Conservation (phyloP, 2,888 invertebrate species). For the Diplolepis rosae region DNA sequence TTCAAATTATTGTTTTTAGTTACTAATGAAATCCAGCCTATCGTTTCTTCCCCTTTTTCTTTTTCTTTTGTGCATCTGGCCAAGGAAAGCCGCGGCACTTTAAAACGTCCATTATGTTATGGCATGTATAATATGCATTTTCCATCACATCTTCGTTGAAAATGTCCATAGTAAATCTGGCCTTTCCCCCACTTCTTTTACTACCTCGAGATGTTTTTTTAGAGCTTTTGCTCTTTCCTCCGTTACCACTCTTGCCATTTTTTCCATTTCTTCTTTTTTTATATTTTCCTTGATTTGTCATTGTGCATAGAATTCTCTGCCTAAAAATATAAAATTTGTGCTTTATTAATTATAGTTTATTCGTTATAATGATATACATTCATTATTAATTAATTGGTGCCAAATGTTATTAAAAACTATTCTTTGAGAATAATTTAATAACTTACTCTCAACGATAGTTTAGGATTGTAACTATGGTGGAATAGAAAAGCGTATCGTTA, state of each 20-base stretch:
- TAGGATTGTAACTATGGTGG: too few species aligned
- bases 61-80: slow-evolving; percentile 91
- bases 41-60: slow-evolving; percentile 84
- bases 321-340: too few species aligned
- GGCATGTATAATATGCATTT: slow-evolving; percentile 94
- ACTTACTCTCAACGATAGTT: too few species aligned
- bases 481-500: too few species aligned
- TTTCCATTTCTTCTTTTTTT: slow-evolving; percentile 46
- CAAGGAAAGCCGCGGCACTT: slow-evolving; percentile 91
- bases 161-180: slow-evolving; percentile 86
- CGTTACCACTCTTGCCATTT: slow-evolving; percentile 71
- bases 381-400: too few species aligned
- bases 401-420: too few species aligned
- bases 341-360: too few species aligned
- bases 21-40: too few species aligned
- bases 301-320: slow-evolving; percentile 43
- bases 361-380: too few species aligned
- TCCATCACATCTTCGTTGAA: slow-evolving; percentile 94
- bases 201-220: slow-evolving; percentile 73
- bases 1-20: too few species aligned
- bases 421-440: too few species aligned
- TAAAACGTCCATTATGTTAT: slow-evolving; percentile 92
- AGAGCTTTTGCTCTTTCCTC: slow-evolving; percentile 76
- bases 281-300: slow-evolving; percentile 36
- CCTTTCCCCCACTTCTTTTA: slow-evolving; percentile 77